Conservation (phyloP, 1,140 invertebrate genomes). For the Hormaphis cornu region DNA sequence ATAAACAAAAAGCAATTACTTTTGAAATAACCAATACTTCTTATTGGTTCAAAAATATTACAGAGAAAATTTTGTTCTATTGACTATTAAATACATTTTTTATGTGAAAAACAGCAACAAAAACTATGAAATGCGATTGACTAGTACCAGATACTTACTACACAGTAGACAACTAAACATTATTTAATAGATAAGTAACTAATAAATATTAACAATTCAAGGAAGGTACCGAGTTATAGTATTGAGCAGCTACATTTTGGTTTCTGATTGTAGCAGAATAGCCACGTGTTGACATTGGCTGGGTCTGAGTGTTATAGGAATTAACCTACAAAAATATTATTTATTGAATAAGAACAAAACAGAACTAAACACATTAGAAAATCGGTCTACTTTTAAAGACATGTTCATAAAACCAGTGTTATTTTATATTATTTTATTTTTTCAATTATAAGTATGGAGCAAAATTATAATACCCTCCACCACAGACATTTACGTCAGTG, state of each 20-base stretch:
- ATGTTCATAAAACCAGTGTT: neutral
- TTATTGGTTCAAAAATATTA: no score
- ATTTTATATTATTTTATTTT: neutral
- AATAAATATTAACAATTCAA: no score
- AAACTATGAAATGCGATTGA: no score
- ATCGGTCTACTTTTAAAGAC: neutral
- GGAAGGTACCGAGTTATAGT: conserved; percentile 20
- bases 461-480: neutral
- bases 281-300: neutral
- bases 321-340: conserved; percentile 27
- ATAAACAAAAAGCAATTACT: no score
- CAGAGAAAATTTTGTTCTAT: no score
- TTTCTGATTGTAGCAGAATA: neutral
- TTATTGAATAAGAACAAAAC: neutral
- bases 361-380: neutral
- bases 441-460: neutral
- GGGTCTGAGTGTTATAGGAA: neutral
- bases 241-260: conserved; percentile 10
- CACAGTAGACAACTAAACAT: no score
- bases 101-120: no score
- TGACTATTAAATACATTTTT: no score
- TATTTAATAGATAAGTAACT: no score
- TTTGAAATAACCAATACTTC: no score
- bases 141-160: no score
- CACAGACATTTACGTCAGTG: no score